Evolutionary conservation across 2,888 invertebrate species (phyloP).

Genomic region (Pachliopta kotzebuea): DNA sequence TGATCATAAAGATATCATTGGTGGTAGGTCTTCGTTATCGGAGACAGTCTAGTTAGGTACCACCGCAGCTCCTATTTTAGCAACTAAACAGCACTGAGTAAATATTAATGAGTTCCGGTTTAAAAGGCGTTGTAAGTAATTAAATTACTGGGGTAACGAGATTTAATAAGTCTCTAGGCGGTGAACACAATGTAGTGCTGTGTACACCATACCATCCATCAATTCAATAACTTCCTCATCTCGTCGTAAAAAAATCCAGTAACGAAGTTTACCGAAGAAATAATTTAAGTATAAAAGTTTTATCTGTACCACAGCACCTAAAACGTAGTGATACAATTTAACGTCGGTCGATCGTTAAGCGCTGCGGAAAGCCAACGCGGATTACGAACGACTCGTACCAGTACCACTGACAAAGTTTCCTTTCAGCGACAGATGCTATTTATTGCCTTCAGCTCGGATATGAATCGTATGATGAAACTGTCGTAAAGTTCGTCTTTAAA

Average conservation of each 20-base stretch:
- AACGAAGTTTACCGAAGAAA: not conserved
- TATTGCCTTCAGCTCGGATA: constrained; percentile 28
- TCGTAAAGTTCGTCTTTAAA: constrained; percentile 25
- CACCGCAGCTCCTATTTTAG: no score
- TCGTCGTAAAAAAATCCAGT: not conserved
- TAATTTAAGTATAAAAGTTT: not conserved
- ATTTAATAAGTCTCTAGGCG: no score
- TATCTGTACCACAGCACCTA: constrained; percentile 8
- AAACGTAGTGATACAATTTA: constrained; percentile 26
- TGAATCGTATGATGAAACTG: constrained; percentile 25
- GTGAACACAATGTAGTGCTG: no score
- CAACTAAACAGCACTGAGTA: no score
- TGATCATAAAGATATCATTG: no score
- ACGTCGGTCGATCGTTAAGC: constrained; percentile 27
- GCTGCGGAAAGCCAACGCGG: constrained; percentile 23
- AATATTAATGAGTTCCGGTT: no score
- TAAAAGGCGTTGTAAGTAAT: no score
- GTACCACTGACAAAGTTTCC: constrained; percentile 29
- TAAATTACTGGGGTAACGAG: no score
- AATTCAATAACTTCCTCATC: no score
- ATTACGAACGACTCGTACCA: constrained; percentile 29
- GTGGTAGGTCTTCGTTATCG: no score
- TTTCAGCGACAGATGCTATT: constrained; percentile 28
- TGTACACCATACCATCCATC: no score
- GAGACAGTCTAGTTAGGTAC: no score